A percentile compares a stretch with the other conserved stretches of the same genome.
Evolutionary conservation across 2,888 invertebrate species (phyloP).

Genomic region (Quadroppia sp.): DNA sequence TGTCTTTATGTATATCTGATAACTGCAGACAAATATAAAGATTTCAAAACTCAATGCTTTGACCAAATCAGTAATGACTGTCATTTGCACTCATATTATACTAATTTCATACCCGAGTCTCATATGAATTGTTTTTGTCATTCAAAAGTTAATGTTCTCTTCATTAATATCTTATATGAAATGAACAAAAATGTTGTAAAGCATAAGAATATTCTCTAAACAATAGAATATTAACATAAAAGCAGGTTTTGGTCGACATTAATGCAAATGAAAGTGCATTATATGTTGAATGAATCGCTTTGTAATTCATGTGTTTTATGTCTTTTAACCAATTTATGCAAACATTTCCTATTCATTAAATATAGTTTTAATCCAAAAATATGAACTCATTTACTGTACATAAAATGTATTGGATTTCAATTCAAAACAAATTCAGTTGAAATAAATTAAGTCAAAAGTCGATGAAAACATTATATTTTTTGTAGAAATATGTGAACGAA

Average conservation of each 20-base stretch:
- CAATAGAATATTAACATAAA: conserved; percentile 8
- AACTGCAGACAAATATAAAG: too few species aligned
- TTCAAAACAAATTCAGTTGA: background rate
- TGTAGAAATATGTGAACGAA: background rate
- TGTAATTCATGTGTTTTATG: conserved; percentile 3
- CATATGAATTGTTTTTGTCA: conserved; percentile 23
- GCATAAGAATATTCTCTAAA: conserved; percentile 4
- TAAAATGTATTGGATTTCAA: too few species aligned
- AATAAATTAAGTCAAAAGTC: conserved; percentile 16
- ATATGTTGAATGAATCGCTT: background rate
- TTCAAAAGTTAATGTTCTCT: background rate
- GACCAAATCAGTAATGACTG: conserved; percentile 8
- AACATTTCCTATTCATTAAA: conserved; percentile 7
- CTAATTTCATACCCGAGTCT: background rate
- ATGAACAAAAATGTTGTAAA: background rate
- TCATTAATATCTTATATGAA: conserved; percentile 28
- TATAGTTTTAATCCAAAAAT: too few species aligned
- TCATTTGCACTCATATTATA: background rate
- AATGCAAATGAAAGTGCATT: conserved; percentile 13
- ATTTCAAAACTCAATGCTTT: background rate
- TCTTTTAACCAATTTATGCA: background rate
- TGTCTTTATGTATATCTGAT: too few species aligned
- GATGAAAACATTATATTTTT: background rate
- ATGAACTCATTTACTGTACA: conserved; percentile 5
- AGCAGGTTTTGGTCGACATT: conserved; percentile 2